Conservation (phyloP, 1,140 invertebrate genomes). For the Neodiprion lecontei region DNA sequence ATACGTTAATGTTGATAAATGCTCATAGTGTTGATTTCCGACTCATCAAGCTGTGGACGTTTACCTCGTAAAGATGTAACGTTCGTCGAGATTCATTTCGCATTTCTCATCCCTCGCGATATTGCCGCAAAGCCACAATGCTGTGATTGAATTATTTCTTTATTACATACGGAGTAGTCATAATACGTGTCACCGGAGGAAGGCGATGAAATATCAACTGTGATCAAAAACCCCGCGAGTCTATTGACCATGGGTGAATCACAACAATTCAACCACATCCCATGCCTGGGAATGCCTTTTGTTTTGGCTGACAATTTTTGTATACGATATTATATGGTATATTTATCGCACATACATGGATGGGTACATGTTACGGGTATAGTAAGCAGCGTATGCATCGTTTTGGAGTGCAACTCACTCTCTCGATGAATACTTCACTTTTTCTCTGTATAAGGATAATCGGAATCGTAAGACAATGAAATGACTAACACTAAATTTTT, state of each 20-base stretch:
- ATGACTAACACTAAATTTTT: no score
- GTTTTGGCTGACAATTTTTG: not conserved
- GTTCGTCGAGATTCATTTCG: no score
- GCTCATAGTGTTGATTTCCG: no score
- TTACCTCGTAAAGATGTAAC: no score
- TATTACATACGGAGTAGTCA: no score
- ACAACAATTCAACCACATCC: not conserved
- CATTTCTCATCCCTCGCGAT: not conserved
- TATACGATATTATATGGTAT: not conserved
- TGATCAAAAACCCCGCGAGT: not conserved
- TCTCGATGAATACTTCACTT: not conserved
- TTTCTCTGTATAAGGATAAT: not conserved
- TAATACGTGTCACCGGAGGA: not conserved
- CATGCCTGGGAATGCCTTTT: not conserved
- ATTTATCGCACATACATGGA: not conserved
- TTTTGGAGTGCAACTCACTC: not conserved
- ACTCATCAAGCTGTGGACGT: no score
- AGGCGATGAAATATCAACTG: not conserved
- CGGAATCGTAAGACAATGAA: not conserved
- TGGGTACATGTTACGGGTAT: not conserved
- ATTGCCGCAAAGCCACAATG: not conserved
- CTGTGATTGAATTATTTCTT: no score
- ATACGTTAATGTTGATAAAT: no score
- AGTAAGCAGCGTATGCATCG: no score
- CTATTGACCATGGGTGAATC: not conserved